Base-by-base conservation (phyloP, 2,888 invertebrate species). In the Rhagonycha lutea region DNA sequence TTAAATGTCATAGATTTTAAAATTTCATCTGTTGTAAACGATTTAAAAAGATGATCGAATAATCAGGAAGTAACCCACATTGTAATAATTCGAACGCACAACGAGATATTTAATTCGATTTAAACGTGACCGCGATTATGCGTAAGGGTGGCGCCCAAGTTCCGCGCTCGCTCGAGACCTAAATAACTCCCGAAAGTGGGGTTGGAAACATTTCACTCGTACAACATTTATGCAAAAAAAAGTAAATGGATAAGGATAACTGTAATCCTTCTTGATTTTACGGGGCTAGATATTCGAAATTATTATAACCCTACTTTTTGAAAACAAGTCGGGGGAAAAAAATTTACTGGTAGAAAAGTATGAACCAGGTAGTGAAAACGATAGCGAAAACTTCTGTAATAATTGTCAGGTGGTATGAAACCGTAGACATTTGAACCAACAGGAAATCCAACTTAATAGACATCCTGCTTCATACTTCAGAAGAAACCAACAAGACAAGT, bases 1-100 rank as follows among this genome's bases (percentile, higher is more conserved):
- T 4, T 32, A 63, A 63, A 63, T 63, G 63, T 63, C 63, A 63
- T 63, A 63, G 63, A 63, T 63, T 63, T 63, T 63, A 12, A 7
- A 24, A 63, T 23, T 23, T 63, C 63, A 63, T 63, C 18, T 63
- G 23, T 23, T 63, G 63, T 23, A 23, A 18, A 61, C 9, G 14
- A 61, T 61, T 18, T 61, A 63, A 63, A 63, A 72, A 62, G 29
- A 26, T 67, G 73, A 65, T 24, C 26, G 69, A 73, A 73, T 24
- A 69, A 69, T 29, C 47, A 69, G 74, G 74, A 74, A 70, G 67
- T 74, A 70, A 60, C 70, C 70, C 47, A 74, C 60, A 74, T 24
- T 24, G 11, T 32, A 32, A 32, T 32, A 32, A 32, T 32, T 32
- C 32, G 32, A 32, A 32, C 32, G 9, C 32, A 32, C 12, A 12